A percentile compares a stretch with the other conserved stretches of the same genome.
These are phyloP conservation scores for Sarcoramphus papa DNA, from an alignment of 2,797 vertebrate species.

Conservation along the genomic window DNA sequence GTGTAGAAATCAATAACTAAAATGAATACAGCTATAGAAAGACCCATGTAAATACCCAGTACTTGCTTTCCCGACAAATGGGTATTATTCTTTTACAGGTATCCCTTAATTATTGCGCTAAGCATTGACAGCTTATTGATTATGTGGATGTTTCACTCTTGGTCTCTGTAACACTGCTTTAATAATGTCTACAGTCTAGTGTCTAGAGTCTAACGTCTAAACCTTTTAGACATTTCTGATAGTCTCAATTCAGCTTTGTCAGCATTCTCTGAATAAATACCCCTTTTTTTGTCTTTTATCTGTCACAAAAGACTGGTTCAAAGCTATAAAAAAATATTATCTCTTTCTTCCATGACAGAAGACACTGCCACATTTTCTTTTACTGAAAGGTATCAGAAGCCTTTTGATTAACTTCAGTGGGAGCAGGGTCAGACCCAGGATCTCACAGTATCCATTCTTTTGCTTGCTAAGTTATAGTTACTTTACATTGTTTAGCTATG, in stretches of 20 bases:
- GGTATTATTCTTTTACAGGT: neutral
- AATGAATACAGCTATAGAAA: neutral
- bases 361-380: neutral
- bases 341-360: neutral
- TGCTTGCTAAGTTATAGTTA: neutral
- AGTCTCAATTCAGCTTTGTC: neutral
- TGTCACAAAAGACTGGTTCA: neutral
- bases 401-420: neutral
- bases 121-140: neutral
- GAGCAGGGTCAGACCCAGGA: neutral
- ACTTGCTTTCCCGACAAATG: neutral
- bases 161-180: neutral
- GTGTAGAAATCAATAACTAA: neutral
- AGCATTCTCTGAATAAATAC: neutral
- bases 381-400: neutral
- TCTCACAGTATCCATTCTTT: neutral
- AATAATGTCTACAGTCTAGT: neutral
- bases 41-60: neutral
- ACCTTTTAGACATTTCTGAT: neutral
- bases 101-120: neutral
- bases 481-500: constrained; percentile 24
- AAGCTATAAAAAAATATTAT: neutral
- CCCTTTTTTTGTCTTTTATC: neutral
- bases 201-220: neutral
- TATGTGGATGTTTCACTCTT: neutral